Conservation (phyloP, 1,140 invertebrate species). For the Amyelois transitella region DNA sequence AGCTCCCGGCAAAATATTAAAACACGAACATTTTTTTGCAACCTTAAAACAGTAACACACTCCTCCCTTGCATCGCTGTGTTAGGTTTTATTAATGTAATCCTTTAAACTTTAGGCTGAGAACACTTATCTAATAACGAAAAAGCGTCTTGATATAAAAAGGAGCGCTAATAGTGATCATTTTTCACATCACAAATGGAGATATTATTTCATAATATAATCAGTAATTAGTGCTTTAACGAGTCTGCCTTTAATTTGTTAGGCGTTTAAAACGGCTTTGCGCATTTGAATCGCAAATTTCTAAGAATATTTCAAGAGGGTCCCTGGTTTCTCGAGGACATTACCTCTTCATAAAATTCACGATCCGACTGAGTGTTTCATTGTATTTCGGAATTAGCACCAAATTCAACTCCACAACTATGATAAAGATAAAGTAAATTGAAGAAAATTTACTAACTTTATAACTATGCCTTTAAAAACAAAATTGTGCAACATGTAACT, state of each 20-base stretch:
- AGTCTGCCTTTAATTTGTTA: conserved; percentile 73
- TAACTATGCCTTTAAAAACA: no score
- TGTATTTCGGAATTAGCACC: conserved; percentile 54
- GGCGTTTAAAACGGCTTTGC: conserved; percentile 72
- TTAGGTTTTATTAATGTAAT: neutral
- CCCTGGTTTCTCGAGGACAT: conserved; percentile 64
- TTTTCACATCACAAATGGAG: conserved; percentile 9
- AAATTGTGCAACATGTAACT: no score
- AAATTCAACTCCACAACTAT: neutral
- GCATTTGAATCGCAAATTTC: conserved; percentile 74
- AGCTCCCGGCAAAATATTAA: conserved; percentile 65
- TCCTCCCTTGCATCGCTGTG: conserved; percentile 11
- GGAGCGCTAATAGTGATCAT: neutral
- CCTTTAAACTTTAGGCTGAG: neutral
- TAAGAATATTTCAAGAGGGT: conserved; percentile 72
- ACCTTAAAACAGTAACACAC: no score
- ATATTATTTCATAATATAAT: conserved; percentile 68
- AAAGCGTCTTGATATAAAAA: neutral
- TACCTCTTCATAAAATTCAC: conserved; percentile 73
- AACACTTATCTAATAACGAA: neutral
- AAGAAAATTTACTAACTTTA: neutral
- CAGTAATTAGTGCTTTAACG: conserved; percentile 70
- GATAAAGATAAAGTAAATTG: conserved; percentile 1
- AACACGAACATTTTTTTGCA: conserved; percentile 26
- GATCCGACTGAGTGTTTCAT: conserved; percentile 56